These are phyloP conservation scores for Onychomys arenicola DNA, from an alignment of 2,797 vertebrate genomes.

Conservation along the genomic window DNA sequence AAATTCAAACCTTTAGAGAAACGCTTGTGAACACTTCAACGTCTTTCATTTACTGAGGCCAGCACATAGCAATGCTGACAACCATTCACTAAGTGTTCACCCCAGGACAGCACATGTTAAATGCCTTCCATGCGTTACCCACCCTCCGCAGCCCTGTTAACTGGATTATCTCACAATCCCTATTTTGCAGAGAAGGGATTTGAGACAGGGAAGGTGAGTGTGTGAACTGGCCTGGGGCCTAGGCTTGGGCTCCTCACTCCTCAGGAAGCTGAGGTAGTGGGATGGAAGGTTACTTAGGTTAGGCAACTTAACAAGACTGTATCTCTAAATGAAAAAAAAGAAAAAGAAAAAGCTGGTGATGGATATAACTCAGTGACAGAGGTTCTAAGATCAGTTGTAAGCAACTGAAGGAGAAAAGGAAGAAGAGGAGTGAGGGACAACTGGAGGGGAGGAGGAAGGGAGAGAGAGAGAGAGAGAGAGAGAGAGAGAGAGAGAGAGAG, in stretches of 20 bases:
- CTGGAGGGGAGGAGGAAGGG: background rate
- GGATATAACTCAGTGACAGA: no score
- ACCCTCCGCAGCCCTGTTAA: background rate
- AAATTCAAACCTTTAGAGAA: conserved; percentile 46
- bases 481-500: rapidly evolving
- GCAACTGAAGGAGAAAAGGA: background rate
- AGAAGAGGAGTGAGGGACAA: background rate
- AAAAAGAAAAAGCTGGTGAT: background rate
- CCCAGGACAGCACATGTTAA: background rate
- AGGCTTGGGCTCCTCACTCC: background rate
- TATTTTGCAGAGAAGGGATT: background rate
- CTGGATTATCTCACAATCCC: background rate
- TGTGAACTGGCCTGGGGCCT: background rate
- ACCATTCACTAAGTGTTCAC: background rate
- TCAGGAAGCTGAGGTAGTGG: background rate
- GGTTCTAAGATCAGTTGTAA: background rate
- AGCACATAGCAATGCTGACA: background rate
- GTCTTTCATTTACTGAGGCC: conserved; percentile 48
- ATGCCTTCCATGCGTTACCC: background rate
- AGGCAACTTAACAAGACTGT: background rate
- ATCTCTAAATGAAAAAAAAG: background rate
- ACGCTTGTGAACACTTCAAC: conserved; percentile 31
- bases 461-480: background rate
- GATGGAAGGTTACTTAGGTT: background rate
- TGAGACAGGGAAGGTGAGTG: background rate